These are phyloP conservation scores for Ascidia mentula DNA, from an alignment of 23 tunicate genomes.

Conservation along the genomic window DNA sequence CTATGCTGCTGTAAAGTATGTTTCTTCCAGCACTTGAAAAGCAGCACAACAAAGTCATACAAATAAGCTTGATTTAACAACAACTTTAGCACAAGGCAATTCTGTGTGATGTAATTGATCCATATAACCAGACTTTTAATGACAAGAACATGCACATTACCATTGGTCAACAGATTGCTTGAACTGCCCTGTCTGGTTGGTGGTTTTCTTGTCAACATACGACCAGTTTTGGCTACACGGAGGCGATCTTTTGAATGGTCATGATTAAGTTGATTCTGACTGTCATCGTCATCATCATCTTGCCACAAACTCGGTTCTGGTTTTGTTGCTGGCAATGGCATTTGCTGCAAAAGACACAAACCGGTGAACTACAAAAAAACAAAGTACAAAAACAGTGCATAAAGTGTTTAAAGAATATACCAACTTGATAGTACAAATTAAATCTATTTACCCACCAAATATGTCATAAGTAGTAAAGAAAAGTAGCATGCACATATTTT, in stretches of 20 bases:
- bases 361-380: no score
- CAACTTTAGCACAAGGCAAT: no score
- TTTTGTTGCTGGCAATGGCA: not conserved
- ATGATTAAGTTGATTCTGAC: slow-evolving; percentile 33
- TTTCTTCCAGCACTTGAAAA: no score
- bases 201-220: slow-evolving; percentile 58
- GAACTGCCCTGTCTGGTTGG: slow-evolving; percentile 64
- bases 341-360: not conserved
- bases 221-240: slow-evolving; percentile 60
- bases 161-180: slow-evolving; percentile 35
- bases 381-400: no score
- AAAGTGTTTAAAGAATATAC: no score
- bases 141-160: not conserved
- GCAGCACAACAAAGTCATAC: no score
- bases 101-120: not conserved
- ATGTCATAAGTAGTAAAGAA: no score
- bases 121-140: not conserved
- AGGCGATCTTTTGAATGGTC: slow-evolving; percentile 63
- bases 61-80: no score
- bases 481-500: no score
- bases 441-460: no score
- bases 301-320: not conserved
- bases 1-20: no score
- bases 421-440: no score
- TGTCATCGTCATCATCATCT: slow-evolving; percentile 17